Evolutionary conservation across 92 coral and sea anemone genomes (phyloP).

Genomic region (Blastomussa wellsi): DNA sequence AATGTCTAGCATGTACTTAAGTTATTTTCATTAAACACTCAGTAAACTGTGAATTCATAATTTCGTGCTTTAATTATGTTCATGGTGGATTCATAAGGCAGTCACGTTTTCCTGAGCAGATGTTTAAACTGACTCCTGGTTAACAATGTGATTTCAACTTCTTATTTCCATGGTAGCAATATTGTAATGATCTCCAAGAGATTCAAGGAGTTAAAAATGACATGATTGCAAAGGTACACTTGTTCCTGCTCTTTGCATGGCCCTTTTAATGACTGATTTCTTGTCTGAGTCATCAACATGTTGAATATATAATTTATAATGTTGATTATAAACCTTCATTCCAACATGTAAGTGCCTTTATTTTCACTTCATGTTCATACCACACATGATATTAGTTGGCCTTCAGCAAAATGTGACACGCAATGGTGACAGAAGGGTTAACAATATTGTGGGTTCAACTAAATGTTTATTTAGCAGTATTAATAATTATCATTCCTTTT

Average conservation of each 20-base stretch:
- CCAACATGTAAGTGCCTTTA: not conserved
- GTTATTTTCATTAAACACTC: too few species aligned
- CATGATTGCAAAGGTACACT: conserved; percentile 53
- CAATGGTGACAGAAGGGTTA: too few species aligned
- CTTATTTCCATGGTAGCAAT: conserved; percentile 64
- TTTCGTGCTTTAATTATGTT: not conserved
- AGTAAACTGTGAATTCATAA: too few species aligned
- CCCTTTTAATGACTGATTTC: not conserved
- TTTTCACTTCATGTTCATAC: too few species aligned
- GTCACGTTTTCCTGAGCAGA: not conserved
- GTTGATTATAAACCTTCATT: not conserved
- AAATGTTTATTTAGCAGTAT: too few species aligned
- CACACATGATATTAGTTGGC: too few species aligned
- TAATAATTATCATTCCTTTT: too few species aligned
- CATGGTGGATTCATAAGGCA: not conserved
- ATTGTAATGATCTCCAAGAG: conserved; percentile 81
- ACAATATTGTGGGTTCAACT: too few species aligned
- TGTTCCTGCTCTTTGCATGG: not conserved
- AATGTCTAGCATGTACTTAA: not conserved
- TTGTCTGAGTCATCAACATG: not conserved
- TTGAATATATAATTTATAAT: not conserved
- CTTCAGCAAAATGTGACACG: too few species aligned
- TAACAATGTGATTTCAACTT: conserved; percentile 8
- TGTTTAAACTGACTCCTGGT: not conserved
- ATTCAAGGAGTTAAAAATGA: conserved; percentile 81